Conservation (phyloP, 2,113 vertebrate genomes). For the Ceyx margarethae region DNA sequence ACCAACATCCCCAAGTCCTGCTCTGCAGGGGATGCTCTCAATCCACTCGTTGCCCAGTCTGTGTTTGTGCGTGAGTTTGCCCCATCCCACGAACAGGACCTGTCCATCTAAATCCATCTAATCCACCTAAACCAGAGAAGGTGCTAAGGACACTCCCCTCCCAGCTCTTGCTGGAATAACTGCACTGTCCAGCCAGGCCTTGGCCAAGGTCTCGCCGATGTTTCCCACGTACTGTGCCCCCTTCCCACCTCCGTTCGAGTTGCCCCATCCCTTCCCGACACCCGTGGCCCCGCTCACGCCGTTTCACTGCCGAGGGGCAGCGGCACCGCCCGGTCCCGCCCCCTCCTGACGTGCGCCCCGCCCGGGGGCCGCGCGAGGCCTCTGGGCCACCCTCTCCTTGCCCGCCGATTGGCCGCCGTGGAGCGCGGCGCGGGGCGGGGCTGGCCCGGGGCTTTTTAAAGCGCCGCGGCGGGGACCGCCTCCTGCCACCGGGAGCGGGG, state of each 20-base stretch:
- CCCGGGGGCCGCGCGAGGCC: fast-evolving
- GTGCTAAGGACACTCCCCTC: too few relatives aligned
- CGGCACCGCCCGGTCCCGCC: neutral
- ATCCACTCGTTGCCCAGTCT: neutral
- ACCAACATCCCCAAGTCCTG: neutral
- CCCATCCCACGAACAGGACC: neutral
- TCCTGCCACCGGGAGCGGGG: fast-evolving
- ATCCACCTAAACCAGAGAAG: neutral
- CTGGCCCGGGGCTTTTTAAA: fast-evolving
- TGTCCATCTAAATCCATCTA: neutral
- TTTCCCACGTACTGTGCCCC: fast-evolving
- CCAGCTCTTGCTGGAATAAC: neutral
- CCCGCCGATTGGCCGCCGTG: neutral
- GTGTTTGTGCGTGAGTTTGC: neutral
- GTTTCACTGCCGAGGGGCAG: neutral
- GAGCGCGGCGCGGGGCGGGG: neutral
- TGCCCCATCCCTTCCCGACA: fast-evolving
- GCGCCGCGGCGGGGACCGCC: fast-evolving
- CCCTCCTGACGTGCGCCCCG: neutral
- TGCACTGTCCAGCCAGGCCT: neutral
- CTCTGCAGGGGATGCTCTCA: neutral
- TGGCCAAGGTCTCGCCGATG: fast-evolving
- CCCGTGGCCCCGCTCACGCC: too few relatives aligned
- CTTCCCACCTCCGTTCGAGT: fast-evolving
- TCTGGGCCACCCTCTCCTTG: neutral